Evolutionary conservation across 1,140 invertebrate species (phyloP), one percentile per base, ranked within the genome.

Genomic region (Zaprionus gabonicus): DNA sequence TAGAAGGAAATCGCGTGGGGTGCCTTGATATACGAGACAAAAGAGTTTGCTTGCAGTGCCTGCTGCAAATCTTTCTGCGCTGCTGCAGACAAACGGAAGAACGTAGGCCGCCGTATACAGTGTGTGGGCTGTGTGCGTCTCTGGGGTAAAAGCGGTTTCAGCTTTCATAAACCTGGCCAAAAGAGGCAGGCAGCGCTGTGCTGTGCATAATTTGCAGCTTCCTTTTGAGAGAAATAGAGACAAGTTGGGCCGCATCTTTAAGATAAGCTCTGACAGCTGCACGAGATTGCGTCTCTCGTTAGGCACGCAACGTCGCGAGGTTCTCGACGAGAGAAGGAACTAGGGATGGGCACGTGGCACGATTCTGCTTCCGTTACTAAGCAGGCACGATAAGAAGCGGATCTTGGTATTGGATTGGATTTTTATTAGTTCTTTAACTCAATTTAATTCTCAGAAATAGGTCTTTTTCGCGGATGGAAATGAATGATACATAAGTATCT

Each of bases 211-310:
- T 83, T 76, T 77, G 80, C 46, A 31, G 80, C 79, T 81, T 78
- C 79, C 65, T 80, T 28, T 55, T 25, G n/a, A 63, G 46, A 75
- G 38, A 27, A 56, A 56, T 46, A 57, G 67, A 57, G 67, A 71
- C 55, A 62, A 65, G 73, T 66, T 66, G 28, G 4, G 49, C 25
- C 34, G 57, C 81, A 83, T 83, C 81, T 83, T 83, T 83, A 80
- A 83, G 81, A 83, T 83, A 83, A 75, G 70, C 68, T 80, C 80
- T 83, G 81, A 83, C 81, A 83, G 81, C 36, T 36, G 53, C 46
- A 78, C 77, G 77, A 83, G 77, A 83, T 80, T 77, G 80, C 65
- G 80, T 76, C 76, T 66, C 81, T 66, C 15, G 38, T 12, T 5
- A 20, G 55, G 56, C 80, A 83, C 77, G 72, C 68, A 76, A 68